phyloP scores from a whole-genome alignment of 2,797 vertebrate genomes.

The Pseudochaenichthys georgianus region DNA sequence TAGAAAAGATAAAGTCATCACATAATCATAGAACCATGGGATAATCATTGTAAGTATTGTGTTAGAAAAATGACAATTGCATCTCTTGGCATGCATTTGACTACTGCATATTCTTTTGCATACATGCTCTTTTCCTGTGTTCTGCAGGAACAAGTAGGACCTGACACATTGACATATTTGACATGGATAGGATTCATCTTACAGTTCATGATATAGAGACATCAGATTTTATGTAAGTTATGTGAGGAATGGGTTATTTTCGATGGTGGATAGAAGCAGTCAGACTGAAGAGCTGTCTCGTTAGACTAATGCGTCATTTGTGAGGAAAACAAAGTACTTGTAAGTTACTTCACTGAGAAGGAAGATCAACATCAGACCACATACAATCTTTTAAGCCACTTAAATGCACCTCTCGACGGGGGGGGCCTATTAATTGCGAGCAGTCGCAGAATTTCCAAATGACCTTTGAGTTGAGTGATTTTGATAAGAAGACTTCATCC shows the following conservation, averaged over 20 bases:
- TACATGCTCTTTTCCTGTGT: background rate
- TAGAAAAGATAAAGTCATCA: constrained; percentile 2
- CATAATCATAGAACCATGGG: background rate
- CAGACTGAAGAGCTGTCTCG: constrained; percentile 35
- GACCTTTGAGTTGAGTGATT: constrained; percentile 47
- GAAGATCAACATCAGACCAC: constrained; percentile 35
- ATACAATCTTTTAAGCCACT: constrained; percentile 53
- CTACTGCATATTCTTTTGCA: background rate
- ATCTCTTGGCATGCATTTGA: background rate
- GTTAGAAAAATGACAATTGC: background rate
- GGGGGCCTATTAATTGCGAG: constrained; percentile 41
- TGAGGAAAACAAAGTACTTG: constrained; percentile 53
- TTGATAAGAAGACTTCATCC: constrained; percentile 20
- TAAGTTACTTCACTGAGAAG: constrained; percentile 37
- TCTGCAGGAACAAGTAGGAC: too few species aligned
- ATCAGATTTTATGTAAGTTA: background rate
- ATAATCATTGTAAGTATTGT: background rate
- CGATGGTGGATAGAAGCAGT: constrained; percentile 11
- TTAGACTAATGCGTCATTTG: constrained; percentile 20
- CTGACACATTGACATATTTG: background rate
- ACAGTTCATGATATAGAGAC: background rate
- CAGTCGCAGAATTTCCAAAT: constrained; percentile 32
- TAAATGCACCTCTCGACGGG: constrained; percentile 40
- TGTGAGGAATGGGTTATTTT: constrained; percentile 15
- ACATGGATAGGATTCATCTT: background rate